phyloP scores from a whole-genome alignment of 1,140 invertebrate species.

The Littorina saxatilis region DNA sequence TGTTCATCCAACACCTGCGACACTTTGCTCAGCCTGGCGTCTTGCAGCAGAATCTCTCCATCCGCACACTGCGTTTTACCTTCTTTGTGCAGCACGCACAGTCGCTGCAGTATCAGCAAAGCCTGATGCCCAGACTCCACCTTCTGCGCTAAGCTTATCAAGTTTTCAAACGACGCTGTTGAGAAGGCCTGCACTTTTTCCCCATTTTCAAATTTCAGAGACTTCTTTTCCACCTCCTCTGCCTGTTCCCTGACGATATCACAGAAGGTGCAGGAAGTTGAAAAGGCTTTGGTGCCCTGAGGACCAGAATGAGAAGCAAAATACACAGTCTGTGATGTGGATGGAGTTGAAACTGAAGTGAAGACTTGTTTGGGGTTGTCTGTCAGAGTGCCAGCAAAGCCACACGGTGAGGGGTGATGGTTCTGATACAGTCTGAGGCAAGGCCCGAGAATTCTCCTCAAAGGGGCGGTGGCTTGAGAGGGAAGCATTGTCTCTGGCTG shows the following conservation, averaged over 20 bases:
- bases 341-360: too few species aligned
- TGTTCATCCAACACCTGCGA: not conserved
- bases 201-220: not conserved
- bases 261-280: not conserved
- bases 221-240: not conserved
- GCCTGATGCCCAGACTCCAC: not conserved
- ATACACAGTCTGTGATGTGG: not conserved
- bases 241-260: not conserved
- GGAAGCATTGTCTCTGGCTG: not conserved
- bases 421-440: not conserved
- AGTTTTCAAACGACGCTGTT: not conserved
- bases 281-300: not conserved
- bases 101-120: not conserved
- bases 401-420: not conserved
- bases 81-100: constrained; percentile 9
- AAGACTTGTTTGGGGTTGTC: not conserved
- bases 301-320: not conserved
- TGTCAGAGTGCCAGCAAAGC: not conserved
- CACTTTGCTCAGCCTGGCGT: not conserved
- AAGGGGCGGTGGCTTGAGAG: not conserved
- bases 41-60: not conserved
- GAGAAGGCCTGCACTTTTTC: constrained; percentile 4
- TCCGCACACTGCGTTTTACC: not conserved
- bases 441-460: not conserved
- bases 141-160: not conserved